A percentile compares a stretch with the other conserved stretches of the same genome.
These are phyloP conservation scores for Empidonax traillii DNA, from an alignment of 2,113 vertebrate species.

Conservation along the genomic window DNA sequence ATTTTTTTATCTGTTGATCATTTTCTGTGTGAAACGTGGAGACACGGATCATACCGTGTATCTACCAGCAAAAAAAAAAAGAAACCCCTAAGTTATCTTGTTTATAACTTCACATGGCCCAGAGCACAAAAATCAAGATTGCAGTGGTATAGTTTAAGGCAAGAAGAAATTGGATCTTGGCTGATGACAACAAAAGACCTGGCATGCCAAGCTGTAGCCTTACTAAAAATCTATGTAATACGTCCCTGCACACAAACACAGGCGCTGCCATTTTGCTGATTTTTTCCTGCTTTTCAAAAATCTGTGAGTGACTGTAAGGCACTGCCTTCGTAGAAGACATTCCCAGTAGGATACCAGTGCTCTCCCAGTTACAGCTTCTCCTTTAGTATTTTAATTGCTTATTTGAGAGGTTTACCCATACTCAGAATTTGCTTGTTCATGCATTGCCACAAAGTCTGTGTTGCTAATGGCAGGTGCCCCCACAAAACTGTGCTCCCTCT, in stretches of 20 bases:
- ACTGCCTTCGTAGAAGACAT: neutral
- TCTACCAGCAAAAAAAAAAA: neutral
- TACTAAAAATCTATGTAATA: neutral
- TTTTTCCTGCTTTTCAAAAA: neutral
- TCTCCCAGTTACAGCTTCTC: neutral
- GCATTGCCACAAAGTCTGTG: neutral
- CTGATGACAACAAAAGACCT: neutral
- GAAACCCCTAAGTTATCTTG: neutral
- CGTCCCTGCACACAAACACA: neutral
- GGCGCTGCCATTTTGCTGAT: neutral
- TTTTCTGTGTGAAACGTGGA: neutral
- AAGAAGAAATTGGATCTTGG: neutral
- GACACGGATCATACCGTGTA: neutral
- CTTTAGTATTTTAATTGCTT: neutral
- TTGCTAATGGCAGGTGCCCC: neutral
- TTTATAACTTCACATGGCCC: neutral
- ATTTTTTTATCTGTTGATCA: neutral
- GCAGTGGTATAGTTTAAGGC: neutral
- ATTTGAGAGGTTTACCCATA: neutral
- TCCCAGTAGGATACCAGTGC: neutral
- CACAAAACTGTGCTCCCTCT: neutral
- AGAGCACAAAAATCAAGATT: neutral
- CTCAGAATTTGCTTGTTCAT: neutral
- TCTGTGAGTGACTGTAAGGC: neutral
- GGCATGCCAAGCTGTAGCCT: neutral